Base-by-base conservation (phyloP, 2,113 vertebrate genomes). In the Aegithalos caudatus region DNA sequence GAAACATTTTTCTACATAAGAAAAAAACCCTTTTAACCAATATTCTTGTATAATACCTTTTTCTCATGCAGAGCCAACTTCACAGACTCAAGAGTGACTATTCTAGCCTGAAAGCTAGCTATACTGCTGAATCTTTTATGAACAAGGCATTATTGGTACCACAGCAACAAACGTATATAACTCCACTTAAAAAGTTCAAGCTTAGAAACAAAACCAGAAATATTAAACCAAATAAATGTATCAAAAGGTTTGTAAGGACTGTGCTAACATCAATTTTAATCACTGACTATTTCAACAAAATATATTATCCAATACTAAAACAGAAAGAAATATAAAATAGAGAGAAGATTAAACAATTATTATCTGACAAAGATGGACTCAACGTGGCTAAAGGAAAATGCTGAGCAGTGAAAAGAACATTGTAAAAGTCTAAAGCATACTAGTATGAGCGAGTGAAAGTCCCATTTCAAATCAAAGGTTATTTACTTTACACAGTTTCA, bases 401-500 rank as follows among this genome's bases (percentile, higher is more conserved):
- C 37, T 69, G 25, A 92, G 20, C 45, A 65, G 15, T 10, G 27
- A 86, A 81, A 84, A 81, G 14, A 81, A 57, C 19, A 74, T 18
- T 42, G 14, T 21, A 33, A 6, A 87, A 48, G n/a, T 71, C 47
- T 82, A 71, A 50, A 87, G 48, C 29, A 61, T 45, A 53, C 6
- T 35, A 21, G 27, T 35, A 42, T 14, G 69, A 83, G 33, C 44
- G 64, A 65, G 11, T 37, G 17, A 35, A 92, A 88, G 51, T 27
- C 38, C 66, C 28, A 42, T 61, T 78, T 77, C 31, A 31, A 81
- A 92, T 57, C 47, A 50, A 47, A 88, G 73, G 12, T 90, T 96
- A 89, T 96, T 97, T 92, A 92, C 86, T 82, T 95, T 81, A 67
- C 0, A 1, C 61, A 58, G 70, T 81, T 91, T 81, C 67, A 95